A percentile compares a stretch with the other conserved stretches of the same genome.
Evolutionary conservation across 2,113 vertebrate species (phyloP).

Genomic region (Dipodomys ordii): DNA sequence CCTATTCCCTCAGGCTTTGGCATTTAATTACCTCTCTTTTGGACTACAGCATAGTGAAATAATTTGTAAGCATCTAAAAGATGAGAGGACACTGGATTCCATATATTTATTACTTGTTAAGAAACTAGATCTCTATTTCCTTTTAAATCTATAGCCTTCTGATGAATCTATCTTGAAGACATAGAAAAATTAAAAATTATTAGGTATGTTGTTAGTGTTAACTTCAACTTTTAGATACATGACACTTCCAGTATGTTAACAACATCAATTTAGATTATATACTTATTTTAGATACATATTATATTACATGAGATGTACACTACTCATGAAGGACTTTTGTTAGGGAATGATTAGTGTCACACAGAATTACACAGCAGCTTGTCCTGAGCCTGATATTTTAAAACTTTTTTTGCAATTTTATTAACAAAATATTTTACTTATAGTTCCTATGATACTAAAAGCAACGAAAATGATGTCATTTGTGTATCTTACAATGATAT

Average conservation of each 20-base stretch:
- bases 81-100: neutral
- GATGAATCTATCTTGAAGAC: neutral
- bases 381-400: neutral
- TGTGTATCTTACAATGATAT: constrained; percentile 27
- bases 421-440: no score
- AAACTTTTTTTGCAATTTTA: neutral
- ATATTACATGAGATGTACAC: neutral
- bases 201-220: neutral
- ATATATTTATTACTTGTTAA: neutral
- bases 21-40: neutral
- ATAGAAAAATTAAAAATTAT: neutral
- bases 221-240: neutral
- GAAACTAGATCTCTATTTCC: neutral
- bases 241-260: neutral
- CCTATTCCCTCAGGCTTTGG: neutral
- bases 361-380: neutral
- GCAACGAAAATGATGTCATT: neutral
- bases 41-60: neutral
- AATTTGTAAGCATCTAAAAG: neutral
- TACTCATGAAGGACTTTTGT: neutral
- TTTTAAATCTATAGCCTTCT: neutral
- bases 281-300: neutral
- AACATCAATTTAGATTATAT: neutral
- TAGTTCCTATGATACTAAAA: neutral
- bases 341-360: neutral